These are phyloP conservation scores for Agrenia bidenticulata DNA, from an alignment of 2,888 invertebrate genomes.

Conservation along the genomic window DNA sequence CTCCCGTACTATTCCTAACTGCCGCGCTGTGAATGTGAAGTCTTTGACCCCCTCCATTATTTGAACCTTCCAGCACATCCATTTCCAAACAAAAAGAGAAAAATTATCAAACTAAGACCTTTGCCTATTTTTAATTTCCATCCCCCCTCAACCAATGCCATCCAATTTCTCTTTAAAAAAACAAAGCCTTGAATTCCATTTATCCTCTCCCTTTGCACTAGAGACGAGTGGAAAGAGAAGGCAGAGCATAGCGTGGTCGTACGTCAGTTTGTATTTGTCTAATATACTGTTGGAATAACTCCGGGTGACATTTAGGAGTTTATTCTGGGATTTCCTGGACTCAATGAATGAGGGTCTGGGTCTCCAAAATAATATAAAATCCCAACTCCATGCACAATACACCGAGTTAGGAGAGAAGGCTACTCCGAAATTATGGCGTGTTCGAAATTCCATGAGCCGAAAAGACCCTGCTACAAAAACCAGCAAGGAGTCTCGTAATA, in stretches of 20 bases:
- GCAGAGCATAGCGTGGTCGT: too few species aligned
- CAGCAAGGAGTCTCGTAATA: too few species aligned
- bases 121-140: not conserved
- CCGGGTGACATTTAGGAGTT: constrained; percentile 17
- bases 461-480: too few species aligned
- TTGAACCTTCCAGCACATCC: not conserved
- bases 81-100: not conserved
- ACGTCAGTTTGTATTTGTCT: too few species aligned
- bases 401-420: too few species aligned
- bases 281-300: constrained; percentile 5
- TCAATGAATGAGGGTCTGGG: not conserved
- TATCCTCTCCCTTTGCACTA: not conserved
- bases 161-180: not conserved
- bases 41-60: constrained; percentile 5
- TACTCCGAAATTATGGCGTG: too few species aligned
- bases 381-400: too few species aligned
- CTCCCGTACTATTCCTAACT: not conserved
- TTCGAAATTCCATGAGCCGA: too few species aligned
- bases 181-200: constrained; percentile 6
- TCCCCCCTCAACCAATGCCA: not conserved
- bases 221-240: too few species aligned
- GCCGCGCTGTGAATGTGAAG: not conserved
- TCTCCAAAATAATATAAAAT: not conserved
- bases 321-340: constrained; percentile 20
- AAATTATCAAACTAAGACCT: not conserved